Base-by-base conservation (phyloP, 2,113 vertebrate genomes). In the Mobula hypostoma region DNA sequence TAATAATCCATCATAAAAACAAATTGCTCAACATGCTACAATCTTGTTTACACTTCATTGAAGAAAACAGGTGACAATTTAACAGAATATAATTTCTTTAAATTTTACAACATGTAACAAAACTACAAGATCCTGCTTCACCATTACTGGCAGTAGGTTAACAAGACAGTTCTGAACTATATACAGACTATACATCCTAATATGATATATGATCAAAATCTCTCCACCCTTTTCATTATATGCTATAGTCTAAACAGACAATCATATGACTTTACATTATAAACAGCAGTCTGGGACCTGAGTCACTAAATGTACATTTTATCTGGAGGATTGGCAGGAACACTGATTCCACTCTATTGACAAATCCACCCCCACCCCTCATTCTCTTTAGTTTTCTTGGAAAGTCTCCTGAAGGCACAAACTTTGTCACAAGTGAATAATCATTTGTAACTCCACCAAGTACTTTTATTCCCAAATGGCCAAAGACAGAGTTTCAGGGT, bases 71-170 rank as follows among this genome's bases (percentile, higher is more conserved):
- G 95, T 94, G 96, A 96, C 95, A 95, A 95, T 94, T 95, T 95
- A 95, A 95, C 94, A 94, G 95, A 94, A 95, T 82, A 94, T 79
- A 94, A 95, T 94, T 95, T 96, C 95, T 96, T 95, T 95, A 95
- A 96, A 95, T 96, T 96, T 96, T 95, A 97, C 96, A 96, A 93
- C 96, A 96, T 95, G 95, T 95, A 96, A 96, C 95, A 29, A 63
- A 95, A 68, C 70, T 15, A 68, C 94, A 95, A 76, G 93, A 94
- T 94, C 95, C 95, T 95, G 95, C 96, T 95, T 94, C 63, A 0
- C 95, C 96, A 95, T 96, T 95, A 95, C 95, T 95, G 96, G 96
- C 95, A 63, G 95, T 94, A 95, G 72, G 32, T 58, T 90, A 61
- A 93, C 94, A 96, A 94, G 95, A 95, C 77, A 94, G 48, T 94